Conservation (phyloP, 1,140 invertebrate genomes). For the Antheraea mylitta region DNA sequence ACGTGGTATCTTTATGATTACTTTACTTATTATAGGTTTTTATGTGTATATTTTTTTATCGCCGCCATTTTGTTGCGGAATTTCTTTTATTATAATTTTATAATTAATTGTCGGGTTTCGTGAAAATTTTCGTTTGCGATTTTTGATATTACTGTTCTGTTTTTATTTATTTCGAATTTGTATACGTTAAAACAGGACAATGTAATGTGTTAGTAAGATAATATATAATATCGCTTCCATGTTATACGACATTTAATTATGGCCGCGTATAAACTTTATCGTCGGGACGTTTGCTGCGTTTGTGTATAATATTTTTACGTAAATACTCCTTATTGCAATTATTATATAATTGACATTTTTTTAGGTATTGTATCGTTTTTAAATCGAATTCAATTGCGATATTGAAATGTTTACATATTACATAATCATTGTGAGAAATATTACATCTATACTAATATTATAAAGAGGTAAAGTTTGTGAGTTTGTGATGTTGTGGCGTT, state of each 20-base stretch:
- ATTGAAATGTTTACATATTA: neutral
- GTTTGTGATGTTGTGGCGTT: too few species aligned
- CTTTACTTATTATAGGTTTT: slow-evolving; percentile 27
- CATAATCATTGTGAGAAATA: neutral
- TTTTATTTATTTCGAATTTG: neutral
- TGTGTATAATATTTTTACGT: neutral
- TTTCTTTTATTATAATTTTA: slow-evolving; percentile 17
- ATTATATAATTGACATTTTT: too few species aligned
- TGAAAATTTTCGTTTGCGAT: neutral
- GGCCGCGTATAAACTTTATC: neutral
- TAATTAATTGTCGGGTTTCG: slow-evolving; percentile 5
- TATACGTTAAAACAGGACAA: neutral
- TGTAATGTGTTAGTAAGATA: neutral
- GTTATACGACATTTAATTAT: neutral
- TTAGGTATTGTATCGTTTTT: neutral
- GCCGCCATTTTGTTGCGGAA: slow-evolving; percentile 46
- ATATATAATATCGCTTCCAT: neutral
- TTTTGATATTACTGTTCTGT: neutral
- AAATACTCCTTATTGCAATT: too few species aligned
- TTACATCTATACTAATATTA: too few species aligned
- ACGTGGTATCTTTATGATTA: slow-evolving; percentile 33
- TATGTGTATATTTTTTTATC: slow-evolving; percentile 23
- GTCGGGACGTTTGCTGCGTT: neutral
- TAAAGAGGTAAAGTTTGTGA: too few species aligned
- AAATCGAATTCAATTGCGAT: neutral